Evolutionary conservation across 2,888 invertebrate species (phyloP), one percentile per base, ranked within the genome.

Genomic region (Hypselothyrea guttata): DNA sequence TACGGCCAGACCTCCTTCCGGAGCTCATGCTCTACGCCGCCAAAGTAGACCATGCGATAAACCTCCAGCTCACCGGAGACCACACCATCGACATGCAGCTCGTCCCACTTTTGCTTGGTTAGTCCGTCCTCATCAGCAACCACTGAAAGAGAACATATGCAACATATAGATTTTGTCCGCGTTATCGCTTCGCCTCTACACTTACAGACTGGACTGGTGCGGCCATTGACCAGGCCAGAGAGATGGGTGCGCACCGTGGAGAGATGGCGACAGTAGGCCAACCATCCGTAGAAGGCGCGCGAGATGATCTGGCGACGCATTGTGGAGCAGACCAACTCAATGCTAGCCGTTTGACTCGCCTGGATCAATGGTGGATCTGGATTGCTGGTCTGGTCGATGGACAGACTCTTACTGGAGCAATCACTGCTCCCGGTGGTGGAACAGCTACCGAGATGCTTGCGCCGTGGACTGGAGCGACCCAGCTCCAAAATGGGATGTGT

Each of bases 231-330:
- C 27, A 98, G 91, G 0, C 97, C 97, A 30, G 97, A 96, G 13
- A 98, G 92, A 91, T 98, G 98, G 0, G 96, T 97, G 40, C 98
- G 91, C 1, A 98, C 97, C 0, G 98, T 98, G 38, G 96, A 95
- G 84, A 98, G 91, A 86, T 98, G 98, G 11, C 98, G 92, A 86
- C 97, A 97, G 88, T 98, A 97, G 0, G 97, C 97, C 60, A 98
- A 91, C 98, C 98, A 98, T 33, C 98, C 98, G 88, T 98, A 98
- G 90, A 98, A 98, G 8, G 98, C 98, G 60, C 98, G 92, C 0
- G 97, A 97, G 69, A 98, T 95, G 59, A 98, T 98, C 91, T 98
- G 98, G 9, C 96, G 93, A 64, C 95, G 94, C 98, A 98, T 98
- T 1, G 97, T 97, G 88, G 96, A 95, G 91, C 98, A 98, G 8